Evolutionary conservation across 1,140 invertebrate genomes (phyloP).

Genomic region (Leucophenga varia): DNA sequence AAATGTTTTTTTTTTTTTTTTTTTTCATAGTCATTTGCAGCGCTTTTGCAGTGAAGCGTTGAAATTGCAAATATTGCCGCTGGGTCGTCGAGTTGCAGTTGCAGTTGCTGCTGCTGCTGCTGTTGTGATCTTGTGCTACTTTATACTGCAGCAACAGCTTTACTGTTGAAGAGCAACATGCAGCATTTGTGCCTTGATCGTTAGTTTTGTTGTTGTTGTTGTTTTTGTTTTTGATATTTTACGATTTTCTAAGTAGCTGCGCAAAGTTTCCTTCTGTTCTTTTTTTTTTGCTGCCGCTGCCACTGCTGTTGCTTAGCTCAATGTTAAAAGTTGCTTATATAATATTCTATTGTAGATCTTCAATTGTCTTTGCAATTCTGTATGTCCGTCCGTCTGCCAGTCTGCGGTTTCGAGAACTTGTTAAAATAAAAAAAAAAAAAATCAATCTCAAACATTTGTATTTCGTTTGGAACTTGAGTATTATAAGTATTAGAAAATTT

Average conservation of each 20-base stretch:
- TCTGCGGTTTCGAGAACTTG: constrained; percentile 40
- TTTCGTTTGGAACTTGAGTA: no score
- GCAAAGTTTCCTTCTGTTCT: constrained; percentile 24
- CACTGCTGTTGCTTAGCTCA: no score
- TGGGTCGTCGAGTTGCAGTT: background rate
- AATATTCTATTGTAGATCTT: constrained; percentile 8
- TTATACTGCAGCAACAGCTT: no score
- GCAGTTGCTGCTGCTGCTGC: constrained; percentile 13
- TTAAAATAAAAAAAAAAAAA: no score
- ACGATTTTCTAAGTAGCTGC: constrained; percentile 42
- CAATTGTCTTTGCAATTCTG: no score
- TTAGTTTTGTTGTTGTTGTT: constrained; percentile 28
- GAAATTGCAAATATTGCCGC: constrained; percentile 4
- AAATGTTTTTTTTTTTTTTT: no score
- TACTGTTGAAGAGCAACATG: no score
- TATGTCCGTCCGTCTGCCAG: constrained; percentile 21
- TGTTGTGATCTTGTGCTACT: constrained; percentile 15
- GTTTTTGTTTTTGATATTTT: constrained; percentile 47
- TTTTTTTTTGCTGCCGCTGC: no score
- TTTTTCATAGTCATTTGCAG: no score
- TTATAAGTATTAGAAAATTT: background rate
- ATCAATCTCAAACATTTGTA: no score
- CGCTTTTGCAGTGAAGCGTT: constrained; percentile 36
- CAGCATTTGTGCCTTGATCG: no score
- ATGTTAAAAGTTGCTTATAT: no score